Evolutionary conservation across 2,888 invertebrate species (phyloP), one percentile per base, ranked within the genome.

Genomic region (Xanthorhoe spadicearia): DNA sequence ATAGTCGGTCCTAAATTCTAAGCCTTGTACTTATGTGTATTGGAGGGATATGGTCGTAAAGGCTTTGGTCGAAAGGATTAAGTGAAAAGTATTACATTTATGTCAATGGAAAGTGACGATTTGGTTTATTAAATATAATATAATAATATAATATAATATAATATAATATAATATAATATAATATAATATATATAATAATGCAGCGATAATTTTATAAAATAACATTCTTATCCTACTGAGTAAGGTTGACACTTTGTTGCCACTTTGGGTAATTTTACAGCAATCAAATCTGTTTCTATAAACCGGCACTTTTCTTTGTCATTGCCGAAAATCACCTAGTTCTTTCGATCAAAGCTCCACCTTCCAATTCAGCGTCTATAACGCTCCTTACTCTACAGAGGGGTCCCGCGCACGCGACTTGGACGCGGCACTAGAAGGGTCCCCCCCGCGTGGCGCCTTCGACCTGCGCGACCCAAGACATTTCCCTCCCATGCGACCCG

Each of bases 401-500:
- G 96, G 96, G 76, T 96, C 96, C 85, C 96, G 96, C 87, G 94
- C 94, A 81, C 93, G 94, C 77, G 96, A 96, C 90, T 95, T 96
- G 94, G 94, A 95, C 79, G 95, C 95, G 68, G 96, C 96, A 56
- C 94, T 95, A 73, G 95, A 96, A 85, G 83, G 82, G 69, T 94
- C 95, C 56, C 94, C 96, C 61, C 94, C 96, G 66, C 95, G 95
- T 81, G 95, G 94, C 66, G 90, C 94, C 74, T 95, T 96, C 89
- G 96, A 96, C 84, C 94, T 97, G 87, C 96, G 96, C 84, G 97
- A 97, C 90, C 97, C 96, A 75, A 92, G 94, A 74, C 97, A 97
- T 93, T 97, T 97, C 90, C 97, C 97, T 76, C 97, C 97, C 72
- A 95, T 97, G 79, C 80, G 77, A 72, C 70, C 74, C 65, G 62